Percentiles rank a stretch among this genome's conserved stretches.
Conservation (phyloP, 1,140 invertebrate species). For the Drosophila rufa region DNA sequence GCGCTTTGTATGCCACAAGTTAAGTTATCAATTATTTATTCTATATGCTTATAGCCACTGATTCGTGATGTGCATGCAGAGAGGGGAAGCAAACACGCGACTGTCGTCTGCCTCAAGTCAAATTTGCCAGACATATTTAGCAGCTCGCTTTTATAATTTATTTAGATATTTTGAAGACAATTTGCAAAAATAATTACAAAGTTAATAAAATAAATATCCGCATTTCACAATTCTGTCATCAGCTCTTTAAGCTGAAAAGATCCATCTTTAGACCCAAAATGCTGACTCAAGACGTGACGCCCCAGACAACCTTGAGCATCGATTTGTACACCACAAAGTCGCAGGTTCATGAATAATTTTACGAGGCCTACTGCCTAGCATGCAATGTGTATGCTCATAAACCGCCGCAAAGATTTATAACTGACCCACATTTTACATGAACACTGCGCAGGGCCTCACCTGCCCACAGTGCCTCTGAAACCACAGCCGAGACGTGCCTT, state of each 20-base stretch:
- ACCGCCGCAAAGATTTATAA: conserved; percentile 57
- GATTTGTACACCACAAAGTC: conserved; percentile 38
- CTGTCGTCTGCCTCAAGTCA: conserved; percentile 36
- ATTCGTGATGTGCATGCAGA: conserved; percentile 52
- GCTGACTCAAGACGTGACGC: conserved; percentile 24
- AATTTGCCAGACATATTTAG: conserved; percentile 43
- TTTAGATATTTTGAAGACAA: neutral
- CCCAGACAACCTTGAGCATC: conserved; percentile 49
- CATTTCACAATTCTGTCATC: neutral
- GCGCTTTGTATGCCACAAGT: conserved; percentile 45
- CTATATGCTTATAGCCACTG: conserved; percentile 26
- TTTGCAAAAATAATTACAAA: neutral
- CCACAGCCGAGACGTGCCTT: conserved; percentile 27
- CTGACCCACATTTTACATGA: conserved; percentile 66
- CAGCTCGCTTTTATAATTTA: neutral
- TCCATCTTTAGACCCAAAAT: neutral
- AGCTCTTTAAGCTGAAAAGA: neutral
- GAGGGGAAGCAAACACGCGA: conserved; percentile 21
- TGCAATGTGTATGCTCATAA: conserved; percentile 31
- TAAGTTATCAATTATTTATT: conserved; percentile 43
- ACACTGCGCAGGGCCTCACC: conserved; percentile 14
- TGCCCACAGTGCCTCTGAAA: conserved; percentile 21
- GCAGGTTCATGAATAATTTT: conserved; percentile 53
- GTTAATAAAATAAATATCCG: neutral
- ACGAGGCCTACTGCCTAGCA: conserved; percentile 35